Conservation (phyloP, 2,888 invertebrate species). For the Drosophila seclusa region DNA sequence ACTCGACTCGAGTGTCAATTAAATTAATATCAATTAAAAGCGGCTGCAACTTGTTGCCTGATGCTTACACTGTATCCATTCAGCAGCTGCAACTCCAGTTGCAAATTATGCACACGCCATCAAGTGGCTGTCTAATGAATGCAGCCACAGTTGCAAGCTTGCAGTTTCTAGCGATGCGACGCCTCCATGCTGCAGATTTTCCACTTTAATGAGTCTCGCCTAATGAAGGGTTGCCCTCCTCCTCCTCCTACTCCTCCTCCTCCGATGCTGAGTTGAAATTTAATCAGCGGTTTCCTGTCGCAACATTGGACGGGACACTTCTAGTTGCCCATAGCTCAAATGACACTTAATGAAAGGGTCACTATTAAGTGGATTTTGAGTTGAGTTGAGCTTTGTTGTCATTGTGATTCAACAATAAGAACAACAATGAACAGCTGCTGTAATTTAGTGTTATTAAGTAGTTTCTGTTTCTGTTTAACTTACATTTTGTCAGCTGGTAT, state of each 20-base stretch:
- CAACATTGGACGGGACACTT: constrained; percentile 23
- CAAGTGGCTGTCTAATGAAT: constrained; percentile 65
- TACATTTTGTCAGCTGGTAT: constrained; percentile 1
- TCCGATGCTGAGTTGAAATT: constrained; percentile 48
- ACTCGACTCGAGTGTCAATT: constrained; percentile 74
- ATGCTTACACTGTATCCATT: constrained; percentile 31
- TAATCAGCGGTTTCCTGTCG: constrained; percentile 68
- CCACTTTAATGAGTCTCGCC: constrained; percentile 59
- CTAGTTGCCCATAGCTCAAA: constrained; percentile 5
- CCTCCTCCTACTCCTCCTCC: constrained; percentile 10
- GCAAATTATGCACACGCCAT: constrained; percentile 78
- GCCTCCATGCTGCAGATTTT: constrained; percentile 58
- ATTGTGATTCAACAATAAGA: not conserved
- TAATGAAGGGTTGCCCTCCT: constrained; percentile 68
- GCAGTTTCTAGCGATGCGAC: constrained; percentile 32
- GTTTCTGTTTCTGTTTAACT: not conserved
- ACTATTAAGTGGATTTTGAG: not conserved
- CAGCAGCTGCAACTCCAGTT: constrained; percentile 40
- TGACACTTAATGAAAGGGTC: constrained; percentile 17
- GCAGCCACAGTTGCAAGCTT: constrained; percentile 15
- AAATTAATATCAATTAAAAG: constrained; percentile 80
- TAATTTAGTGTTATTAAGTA: not conserved
- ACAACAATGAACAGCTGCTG: not conserved
- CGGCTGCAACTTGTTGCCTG: constrained; percentile 72
- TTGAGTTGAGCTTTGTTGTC: not conserved